A percentile compares a stretch with the other conserved stretches of the same genome.
These are phyloP conservation scores for Tachina grossa DNA, from an alignment of 2,888 invertebrate genomes.

Conservation along the genomic window DNA sequence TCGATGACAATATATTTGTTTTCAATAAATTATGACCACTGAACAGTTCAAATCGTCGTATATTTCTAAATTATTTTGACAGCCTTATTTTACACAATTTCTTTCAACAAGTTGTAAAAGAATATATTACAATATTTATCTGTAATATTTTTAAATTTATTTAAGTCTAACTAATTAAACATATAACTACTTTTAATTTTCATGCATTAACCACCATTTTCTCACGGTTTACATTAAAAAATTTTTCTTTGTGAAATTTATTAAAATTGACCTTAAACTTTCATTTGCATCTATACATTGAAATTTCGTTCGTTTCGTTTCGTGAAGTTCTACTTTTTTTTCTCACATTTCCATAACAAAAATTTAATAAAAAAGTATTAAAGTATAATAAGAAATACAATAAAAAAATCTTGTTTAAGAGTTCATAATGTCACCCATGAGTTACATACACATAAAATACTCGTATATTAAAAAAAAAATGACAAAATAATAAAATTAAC, in stretches of 20 bases:
- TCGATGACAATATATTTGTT: background rate
- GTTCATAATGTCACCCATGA: no score
- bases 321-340: no score
- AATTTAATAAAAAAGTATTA: no score
- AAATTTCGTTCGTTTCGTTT: no score
- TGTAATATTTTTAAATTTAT: constrained; percentile 1
- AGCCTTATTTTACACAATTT: background rate
- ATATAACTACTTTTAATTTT: background rate
- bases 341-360: no score
- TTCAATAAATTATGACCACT: background rate
- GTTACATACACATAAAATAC: background rate
- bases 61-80: background rate
- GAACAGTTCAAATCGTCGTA: background rate
- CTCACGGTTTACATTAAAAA: no score
- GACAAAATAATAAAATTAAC: background rate
- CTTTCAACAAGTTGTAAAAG: background rate
- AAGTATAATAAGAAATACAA: no score
- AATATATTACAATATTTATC: background rate
- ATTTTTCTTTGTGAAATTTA: no score
- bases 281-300: no score
- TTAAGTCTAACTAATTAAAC: constrained; percentile 8
- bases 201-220: background rate
- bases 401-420: no score
- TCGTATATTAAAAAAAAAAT: background rate
- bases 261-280: no score